Conservation (phyloP, 2,888 invertebrate genomes). For the Cordylochernes scorpioides region DNA sequence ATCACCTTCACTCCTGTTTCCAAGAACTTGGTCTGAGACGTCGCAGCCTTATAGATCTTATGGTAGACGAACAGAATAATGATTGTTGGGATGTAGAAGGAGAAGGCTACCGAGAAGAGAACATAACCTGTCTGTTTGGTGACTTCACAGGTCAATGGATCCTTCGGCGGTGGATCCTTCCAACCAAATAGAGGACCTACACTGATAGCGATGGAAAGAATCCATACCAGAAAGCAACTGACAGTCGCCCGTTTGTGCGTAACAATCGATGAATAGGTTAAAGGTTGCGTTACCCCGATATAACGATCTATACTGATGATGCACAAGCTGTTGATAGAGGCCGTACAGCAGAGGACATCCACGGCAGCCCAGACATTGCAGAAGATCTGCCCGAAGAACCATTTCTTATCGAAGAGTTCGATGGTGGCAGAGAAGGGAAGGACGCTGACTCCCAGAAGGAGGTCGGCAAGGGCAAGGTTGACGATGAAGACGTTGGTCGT, state of each 20-base stretch:
- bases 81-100: conserved; percentile 36
- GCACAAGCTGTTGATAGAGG: conserved; percentile 38
- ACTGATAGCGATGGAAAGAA: conserved; percentile 31
- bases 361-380: conserved; percentile 37
- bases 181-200: conserved; percentile 35
- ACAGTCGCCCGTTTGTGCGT: conserved; percentile 21
- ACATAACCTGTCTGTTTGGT: conserved; percentile 32
- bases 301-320: conserved; percentile 37
- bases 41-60: conserved; percentile 30
- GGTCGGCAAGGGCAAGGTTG: conserved; percentile 36
- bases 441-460: conserved; percentile 31
- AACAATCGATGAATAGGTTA: conserved; percentile 29
- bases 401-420: conserved; percentile 27
- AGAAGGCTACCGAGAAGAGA: conserved; percentile 34
- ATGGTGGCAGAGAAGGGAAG: conserved; percentile 30
- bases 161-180: conserved; percentile 22
- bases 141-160: conserved; percentile 31
- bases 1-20: conserved; percentile 25
- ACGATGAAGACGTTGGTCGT: conserved; percentile 39
- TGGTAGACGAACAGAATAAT: conserved; percentile 34
- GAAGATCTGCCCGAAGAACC: conserved; percentile 27
- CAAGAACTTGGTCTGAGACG: conserved; percentile 25
- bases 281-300: conserved; percentile 35
- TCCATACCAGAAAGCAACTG: conserved; percentile 30
- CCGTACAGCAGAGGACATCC: conserved; percentile 39